phyloP scores from a whole-genome alignment of 2,797 vertebrate species.

The Alosa sapidissima region DNA sequence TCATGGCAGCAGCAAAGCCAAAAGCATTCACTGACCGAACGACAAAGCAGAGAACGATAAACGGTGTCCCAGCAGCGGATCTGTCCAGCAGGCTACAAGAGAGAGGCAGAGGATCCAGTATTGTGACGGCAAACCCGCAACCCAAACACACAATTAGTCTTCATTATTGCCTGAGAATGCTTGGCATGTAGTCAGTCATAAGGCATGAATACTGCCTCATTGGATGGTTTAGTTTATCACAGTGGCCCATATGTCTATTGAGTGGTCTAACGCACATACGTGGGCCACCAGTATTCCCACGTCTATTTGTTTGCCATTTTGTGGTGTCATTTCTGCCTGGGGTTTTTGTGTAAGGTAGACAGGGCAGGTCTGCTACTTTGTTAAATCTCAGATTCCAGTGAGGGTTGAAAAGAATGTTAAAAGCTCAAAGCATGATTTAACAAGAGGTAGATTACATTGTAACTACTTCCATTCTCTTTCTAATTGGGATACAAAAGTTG shows the following conservation, averaged over 20 bases:
- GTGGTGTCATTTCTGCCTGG: not conserved
- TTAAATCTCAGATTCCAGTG: not conserved
- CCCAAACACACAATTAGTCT: constrained; percentile 10
- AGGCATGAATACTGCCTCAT: not conserved
- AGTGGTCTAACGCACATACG: not conserved
- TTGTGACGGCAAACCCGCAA: constrained; percentile 18
- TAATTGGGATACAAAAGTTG: not conserved
- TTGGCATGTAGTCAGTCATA: constrained; percentile 11
- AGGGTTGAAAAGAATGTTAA: not conserved
- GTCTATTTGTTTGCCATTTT: not conserved
- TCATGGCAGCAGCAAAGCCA: constrained; percentile 85
- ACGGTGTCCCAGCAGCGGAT: constrained; percentile 74
- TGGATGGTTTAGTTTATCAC: not conserved
- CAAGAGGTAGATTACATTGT: not conserved
- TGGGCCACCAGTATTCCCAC: not conserved
- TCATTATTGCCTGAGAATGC: not conserved
- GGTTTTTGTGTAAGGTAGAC: not conserved
- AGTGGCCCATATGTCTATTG: not conserved
- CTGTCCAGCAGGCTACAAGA: constrained; percentile 83
- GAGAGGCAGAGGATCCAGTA: constrained; percentile 13
- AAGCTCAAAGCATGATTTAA: not conserved
- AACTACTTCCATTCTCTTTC: not conserved
- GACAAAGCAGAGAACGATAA: constrained; percentile 87
- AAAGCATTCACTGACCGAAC: constrained; percentile 86
- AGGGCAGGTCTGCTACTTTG: not conserved